phyloP scores from a whole-genome alignment of 2,113 vertebrate genomes.

The Microcebus lehilahytsara region DNA sequence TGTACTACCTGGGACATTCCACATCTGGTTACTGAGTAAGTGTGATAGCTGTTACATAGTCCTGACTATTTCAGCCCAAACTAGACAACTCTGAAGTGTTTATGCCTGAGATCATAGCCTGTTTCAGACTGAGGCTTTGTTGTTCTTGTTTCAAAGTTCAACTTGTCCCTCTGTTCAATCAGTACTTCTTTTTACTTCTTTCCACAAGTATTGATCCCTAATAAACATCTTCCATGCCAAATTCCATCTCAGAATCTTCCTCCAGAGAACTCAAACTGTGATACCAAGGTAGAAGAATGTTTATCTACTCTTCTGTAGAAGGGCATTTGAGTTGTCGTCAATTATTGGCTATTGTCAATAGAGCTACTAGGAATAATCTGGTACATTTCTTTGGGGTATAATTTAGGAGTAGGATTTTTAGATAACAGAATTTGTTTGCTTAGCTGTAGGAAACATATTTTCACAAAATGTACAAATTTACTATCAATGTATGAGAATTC shows the following conservation, averaged over 20 bases:
- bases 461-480: neutral
- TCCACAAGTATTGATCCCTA: neutral
- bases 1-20: rapidly evolving
- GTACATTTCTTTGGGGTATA: neutral
- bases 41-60: neutral
- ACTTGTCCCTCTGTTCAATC: neutral
- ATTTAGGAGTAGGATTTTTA: neutral
- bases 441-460: neutral
- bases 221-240: neutral
- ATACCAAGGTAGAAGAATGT: neutral
- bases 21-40: neutral
- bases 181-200: neutral
- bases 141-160: neutral
- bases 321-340: neutral
- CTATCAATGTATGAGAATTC: neutral
- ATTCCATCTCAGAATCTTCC: neutral
- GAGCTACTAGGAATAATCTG: neutral
- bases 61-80: neutral
- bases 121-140: neutral
- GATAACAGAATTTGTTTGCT: neutral
- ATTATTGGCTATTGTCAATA: neutral
- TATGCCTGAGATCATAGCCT: neutral
- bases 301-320: neutral
- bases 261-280: neutral
- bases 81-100: neutral